phyloP scores from a whole-genome alignment of 2,797 vertebrate species.

The Galago senegalensis region DNA sequence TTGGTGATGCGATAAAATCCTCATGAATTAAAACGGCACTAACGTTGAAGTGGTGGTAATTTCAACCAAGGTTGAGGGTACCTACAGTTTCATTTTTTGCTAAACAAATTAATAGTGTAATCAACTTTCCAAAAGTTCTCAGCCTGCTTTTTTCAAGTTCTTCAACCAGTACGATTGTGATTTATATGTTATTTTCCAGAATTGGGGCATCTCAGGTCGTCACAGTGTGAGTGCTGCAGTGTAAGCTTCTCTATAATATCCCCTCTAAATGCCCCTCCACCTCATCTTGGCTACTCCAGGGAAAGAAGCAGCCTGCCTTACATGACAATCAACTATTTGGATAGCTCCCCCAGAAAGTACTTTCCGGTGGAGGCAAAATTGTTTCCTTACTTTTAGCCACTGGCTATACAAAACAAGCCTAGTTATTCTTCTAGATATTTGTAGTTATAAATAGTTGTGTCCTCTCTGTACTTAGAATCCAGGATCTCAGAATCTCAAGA shows the following conservation, averaged over 20 bases:
- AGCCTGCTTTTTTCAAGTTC: background rate
- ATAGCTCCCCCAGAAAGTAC: background rate
- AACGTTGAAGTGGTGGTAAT: conserved; percentile 3
- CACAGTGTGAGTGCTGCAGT: background rate
- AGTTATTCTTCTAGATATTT: conserved; percentile 34
- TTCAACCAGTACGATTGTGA: background rate
- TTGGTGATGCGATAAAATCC: background rate
- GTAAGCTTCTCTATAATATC: background rate
- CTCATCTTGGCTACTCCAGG: background rate
- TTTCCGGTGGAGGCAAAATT: background rate
- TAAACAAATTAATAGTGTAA: conserved; percentile 3
- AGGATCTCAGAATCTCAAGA: conserved; percentile 18
- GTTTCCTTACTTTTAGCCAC: background rate
- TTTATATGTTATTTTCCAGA: conserved; percentile 3
- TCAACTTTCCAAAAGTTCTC: background rate
- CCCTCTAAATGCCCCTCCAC: background rate
- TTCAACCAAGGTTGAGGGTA: background rate
- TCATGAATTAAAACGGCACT: conserved; percentile 23
- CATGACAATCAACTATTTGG: background rate
- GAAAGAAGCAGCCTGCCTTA: background rate
- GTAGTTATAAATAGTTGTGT: conserved; percentile 36
- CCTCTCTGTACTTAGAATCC: background rate
- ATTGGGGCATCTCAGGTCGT: background rate
- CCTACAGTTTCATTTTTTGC: background rate
- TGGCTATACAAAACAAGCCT: background rate